Evolutionary conservation across 2,888 invertebrate genomes (phyloP).

Genomic region (Macrophya annulata): DNA sequence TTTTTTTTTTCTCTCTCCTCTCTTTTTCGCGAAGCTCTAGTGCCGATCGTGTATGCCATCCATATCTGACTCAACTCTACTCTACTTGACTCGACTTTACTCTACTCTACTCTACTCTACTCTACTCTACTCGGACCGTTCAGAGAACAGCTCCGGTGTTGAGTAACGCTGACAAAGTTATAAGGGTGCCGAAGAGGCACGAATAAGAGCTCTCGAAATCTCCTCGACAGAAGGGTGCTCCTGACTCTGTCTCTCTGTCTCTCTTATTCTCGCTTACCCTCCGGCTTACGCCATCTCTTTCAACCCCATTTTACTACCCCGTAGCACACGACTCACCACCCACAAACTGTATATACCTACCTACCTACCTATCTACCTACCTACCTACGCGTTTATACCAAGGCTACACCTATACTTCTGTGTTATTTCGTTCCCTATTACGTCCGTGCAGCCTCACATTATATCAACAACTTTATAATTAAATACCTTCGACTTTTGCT

Average conservation of each 20-base stretch:
- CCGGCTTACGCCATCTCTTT: conserved; percentile 55
- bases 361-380: neutral
- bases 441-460: neutral
- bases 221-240: conserved; percentile 75
- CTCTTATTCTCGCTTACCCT: conserved; percentile 27
- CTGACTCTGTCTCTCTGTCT: conserved; percentile 62
- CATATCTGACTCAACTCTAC: conserved; percentile 1
- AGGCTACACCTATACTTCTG: conserved; percentile 29
- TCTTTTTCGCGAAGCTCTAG: neutral
- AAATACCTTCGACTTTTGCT: conserved; percentile 14
- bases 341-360: neutral
- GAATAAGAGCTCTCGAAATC: conserved; percentile 75
- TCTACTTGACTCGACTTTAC: too few species aligned
- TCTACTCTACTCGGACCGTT: conserved; percentile 14
- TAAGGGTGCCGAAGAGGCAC: conserved; percentile 66
- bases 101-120: neutral
- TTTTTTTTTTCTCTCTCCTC: neutral
- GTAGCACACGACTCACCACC: conserved; percentile 43
- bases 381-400: conserved; percentile 15
- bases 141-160: conserved; percentile 34
- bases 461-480: conserved; percentile 43
- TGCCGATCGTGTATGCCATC: conserved; percentile 28
- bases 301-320: conserved; percentile 46
- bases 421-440: conserved; percentile 22
- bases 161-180: conserved; percentile 76